A percentile compares a stretch with the other conserved stretches of the same genome.
Conservation (phyloP, 2,113 vertebrate genomes). For the Chrysochloris asiatica region DNA sequence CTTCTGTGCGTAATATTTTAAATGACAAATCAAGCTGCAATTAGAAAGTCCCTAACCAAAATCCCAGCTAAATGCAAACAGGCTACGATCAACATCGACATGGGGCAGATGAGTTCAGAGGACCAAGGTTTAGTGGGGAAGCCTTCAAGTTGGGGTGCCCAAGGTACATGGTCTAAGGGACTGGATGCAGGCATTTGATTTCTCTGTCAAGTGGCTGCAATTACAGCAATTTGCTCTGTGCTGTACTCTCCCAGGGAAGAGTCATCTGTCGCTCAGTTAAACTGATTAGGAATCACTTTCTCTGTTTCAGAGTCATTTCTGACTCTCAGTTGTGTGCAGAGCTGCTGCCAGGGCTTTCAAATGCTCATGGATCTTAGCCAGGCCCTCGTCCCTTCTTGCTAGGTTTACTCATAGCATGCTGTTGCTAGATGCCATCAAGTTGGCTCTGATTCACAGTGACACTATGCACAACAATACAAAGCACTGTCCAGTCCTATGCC, state of each 20-base stretch:
- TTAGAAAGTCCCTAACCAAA: slow-evolving; percentile 61
- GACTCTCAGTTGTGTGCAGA: slow-evolving; percentile 20
- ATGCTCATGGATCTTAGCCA: neutral
- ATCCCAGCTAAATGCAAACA: slow-evolving; percentile 45
- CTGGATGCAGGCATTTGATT: slow-evolving; percentile 60
- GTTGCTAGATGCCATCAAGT: neutral
- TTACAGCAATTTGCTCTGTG: slow-evolving; percentile 66
- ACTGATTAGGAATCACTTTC: slow-evolving; percentile 75
- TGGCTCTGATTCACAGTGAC: too few relatives aligned
- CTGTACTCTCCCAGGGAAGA: slow-evolving; percentile 60
- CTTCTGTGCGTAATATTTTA: slow-evolving; percentile 46
- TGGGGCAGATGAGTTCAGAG: neutral
- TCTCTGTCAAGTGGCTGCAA: slow-evolving; percentile 72
- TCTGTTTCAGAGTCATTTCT: slow-evolving; percentile 41
- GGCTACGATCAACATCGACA: neutral
- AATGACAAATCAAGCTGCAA: slow-evolving; percentile 56
- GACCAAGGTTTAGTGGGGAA: neutral
- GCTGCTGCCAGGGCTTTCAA: slow-evolving; percentile 40
- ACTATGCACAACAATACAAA: too few relatives aligned
- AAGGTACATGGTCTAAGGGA: slow-evolving; percentile 43
- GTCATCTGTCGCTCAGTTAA: slow-evolving; percentile 63
- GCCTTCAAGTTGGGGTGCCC: slow-evolving; percentile 41
- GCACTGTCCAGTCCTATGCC: neutral
- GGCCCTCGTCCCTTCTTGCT: neutral
- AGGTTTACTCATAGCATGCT: neutral